Conservation (phyloP, 2,797 vertebrate species). For the Podarcis siculus region DNA sequence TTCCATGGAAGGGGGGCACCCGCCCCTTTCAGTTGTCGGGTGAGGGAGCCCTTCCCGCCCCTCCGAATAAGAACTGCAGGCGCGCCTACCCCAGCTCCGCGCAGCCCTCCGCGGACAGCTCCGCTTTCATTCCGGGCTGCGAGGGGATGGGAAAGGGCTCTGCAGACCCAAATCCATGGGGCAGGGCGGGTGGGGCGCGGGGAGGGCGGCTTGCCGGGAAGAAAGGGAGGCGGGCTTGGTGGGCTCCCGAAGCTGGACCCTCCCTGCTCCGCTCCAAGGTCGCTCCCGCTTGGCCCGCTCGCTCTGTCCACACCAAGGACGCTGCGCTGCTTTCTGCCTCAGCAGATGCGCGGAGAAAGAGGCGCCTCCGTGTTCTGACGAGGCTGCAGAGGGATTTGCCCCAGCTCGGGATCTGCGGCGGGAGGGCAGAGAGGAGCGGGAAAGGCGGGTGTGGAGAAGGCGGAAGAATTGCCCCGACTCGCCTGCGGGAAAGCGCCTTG, state of each 20-base stretch:
- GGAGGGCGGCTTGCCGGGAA: too few relatives aligned
- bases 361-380: background rate
- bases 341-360: too few relatives aligned
- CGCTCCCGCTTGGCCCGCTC: too few relatives aligned
- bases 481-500: fast-evolving
- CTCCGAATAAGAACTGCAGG: background rate
- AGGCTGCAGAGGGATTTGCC: background rate
- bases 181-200: background rate
- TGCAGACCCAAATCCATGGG: background rate
- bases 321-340: too few relatives aligned
- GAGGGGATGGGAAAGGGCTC: background rate
- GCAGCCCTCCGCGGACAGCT: background rate
- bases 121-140: constrained; percentile 12
- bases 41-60: background rate
- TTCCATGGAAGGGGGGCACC: too few relatives aligned
- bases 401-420: background rate
- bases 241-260: too few relatives aligned
- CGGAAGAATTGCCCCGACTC: background rate
- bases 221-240: too few relatives aligned
- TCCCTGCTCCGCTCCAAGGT: too few relatives aligned
- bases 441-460: background rate
- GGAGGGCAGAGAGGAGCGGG: background rate
- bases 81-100: too few relatives aligned
- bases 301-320: too few relatives aligned
- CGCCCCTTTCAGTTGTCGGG: too few relatives aligned